Evolutionary conservation across 2,797 vertebrate genomes (phyloP), one percentile per base, ranked within the genome.

Genomic region (Garrulus glandarius): DNA sequence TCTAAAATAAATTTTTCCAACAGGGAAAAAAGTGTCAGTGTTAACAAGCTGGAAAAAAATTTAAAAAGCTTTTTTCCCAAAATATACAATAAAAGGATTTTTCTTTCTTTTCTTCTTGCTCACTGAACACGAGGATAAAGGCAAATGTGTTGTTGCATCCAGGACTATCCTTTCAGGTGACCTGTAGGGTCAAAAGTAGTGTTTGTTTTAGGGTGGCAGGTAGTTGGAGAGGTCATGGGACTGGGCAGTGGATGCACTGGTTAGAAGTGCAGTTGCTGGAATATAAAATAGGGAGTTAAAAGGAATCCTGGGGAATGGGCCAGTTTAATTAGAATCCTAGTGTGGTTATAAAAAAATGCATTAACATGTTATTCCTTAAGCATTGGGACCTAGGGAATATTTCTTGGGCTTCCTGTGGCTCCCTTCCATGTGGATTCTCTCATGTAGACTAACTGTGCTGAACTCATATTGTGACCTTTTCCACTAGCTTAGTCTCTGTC

Each of bases 341-440:
- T 47, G 29, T 18, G 43, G 10, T 65, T 89, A 64, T n/a, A 24
- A 85, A 92, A 86, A 82, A 68, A 41, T 27, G 23, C 7, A 59
- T 75, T 87, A 89, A 75, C 46, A 70, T 70, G 56, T 68, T 94
- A 43, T 90, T 95, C 47, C 50, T 86, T 86, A 86, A 86, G 21
- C 65, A 63, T 1, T 78, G 85, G n/a, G 85, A 95, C 23, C 55
- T 69, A 37, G 55, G 63, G 90, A 82, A 79, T 86, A 90, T 69
- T 95, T 81, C 55, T 63, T 78, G 59, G 57, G 57, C 87, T 96
- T 95, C 85, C 67, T 76, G 57, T 95, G 79, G 56, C 49, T 92
- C 37, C 27, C 10, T 95, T 95, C 93, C 79, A 75, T 71, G 84
- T 87, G 37, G 68, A 95, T 74, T 87, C 56, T 92, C 89, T 80